Base-by-base conservation (phyloP, 2,888 invertebrate species). In the Xanthorhoe spadicearia region DNA sequence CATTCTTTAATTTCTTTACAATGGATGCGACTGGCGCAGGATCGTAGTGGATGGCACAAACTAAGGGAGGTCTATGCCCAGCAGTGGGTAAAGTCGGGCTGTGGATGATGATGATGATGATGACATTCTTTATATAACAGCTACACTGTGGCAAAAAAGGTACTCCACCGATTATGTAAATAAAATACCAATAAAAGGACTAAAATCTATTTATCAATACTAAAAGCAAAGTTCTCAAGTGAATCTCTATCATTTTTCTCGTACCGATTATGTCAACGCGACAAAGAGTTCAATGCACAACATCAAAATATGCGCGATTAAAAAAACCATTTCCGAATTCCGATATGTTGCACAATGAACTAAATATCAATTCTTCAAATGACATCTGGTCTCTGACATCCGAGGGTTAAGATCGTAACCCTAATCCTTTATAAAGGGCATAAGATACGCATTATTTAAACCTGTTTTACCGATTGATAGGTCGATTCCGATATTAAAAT, bases 401-500 rank as follows among this genome's bases (percentile, higher is more conserved):
- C 83, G 80, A 83, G 81, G 81, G 80, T 82, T 77, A 75, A 81
- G 60, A 64, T 80, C 76, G 82, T 85, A 86, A 88, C 91, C 92
- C 91, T 90, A 92, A 90, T 90, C 91, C 85, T 86, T 69, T 69
- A 70, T 72, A 88, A 90, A 43, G 51, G 32, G 23, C 56, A 63
- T 56, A 89, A 84, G 82, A 77, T 76, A 77, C 86, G 81, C 84
- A 86, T 83, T 85, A 84, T 87, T 66, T 84, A 89, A 92, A 92
- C 93, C 92, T 89, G 92, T 92, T 92, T 89, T 83, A 85, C 84
- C 87, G 84, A 92, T 93, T 90, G 91, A 92, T 90, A 86, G 86
- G 80, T 78, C 79, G 82, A 83, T 84, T 85, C 76, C 87, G 86
- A 90, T 91, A 63, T 88, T 88, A 87, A 87, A 91, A 88, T 83